These are phyloP conservation scores for Parauchenoglanis punctatus DNA, from an alignment of 2,797 vertebrate genomes.

Conservation along the genomic window DNA sequence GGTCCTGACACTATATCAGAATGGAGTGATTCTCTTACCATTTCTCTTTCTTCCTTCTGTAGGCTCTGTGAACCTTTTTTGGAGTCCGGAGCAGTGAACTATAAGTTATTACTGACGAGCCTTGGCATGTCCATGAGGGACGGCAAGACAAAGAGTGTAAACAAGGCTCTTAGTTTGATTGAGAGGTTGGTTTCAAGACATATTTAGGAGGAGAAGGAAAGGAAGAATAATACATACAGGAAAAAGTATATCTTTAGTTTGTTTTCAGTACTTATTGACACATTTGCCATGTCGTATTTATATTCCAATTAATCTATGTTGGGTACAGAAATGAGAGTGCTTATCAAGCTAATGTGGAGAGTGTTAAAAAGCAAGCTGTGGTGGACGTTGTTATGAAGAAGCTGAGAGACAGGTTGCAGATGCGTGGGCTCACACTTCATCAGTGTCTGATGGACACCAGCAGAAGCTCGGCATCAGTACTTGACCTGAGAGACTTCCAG, in stretches of 20 bases:
- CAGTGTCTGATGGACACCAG: constrained; percentile 44
- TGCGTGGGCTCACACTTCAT: constrained; percentile 40
- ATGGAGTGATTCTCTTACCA: background rate
- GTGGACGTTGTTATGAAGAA: constrained; percentile 42
- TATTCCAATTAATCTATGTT: background rate
- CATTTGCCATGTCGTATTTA: background rate
- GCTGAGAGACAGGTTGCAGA: constrained; percentile 50
- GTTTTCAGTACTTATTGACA: background rate
- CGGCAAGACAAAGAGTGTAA: background rate
- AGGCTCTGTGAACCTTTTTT: constrained; percentile 72
- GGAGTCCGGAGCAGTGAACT: constrained; percentile 66
- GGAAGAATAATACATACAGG: background rate
- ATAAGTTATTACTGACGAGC: constrained; percentile 68
- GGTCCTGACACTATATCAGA: background rate
- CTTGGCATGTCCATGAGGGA: constrained; percentile 63
- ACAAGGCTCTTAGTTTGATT: constrained; percentile 41
- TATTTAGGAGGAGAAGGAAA: background rate
- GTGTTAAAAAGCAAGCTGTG: constrained; percentile 31
- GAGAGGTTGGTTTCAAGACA: constrained; percentile 56
- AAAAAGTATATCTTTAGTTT: background rate
- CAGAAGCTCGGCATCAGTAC: constrained; percentile 1
- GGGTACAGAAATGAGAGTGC: constrained; percentile 29
- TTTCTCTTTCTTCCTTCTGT: constrained; percentile 6
- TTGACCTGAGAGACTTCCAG: constrained; percentile 45
- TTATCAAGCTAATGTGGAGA: background rate